A percentile compares a stretch with the other conserved stretches of the same genome.
Evolutionary conservation across 2,888 invertebrate genomes (phyloP).

Genomic region (Pristionchus entomophagus): DNA sequence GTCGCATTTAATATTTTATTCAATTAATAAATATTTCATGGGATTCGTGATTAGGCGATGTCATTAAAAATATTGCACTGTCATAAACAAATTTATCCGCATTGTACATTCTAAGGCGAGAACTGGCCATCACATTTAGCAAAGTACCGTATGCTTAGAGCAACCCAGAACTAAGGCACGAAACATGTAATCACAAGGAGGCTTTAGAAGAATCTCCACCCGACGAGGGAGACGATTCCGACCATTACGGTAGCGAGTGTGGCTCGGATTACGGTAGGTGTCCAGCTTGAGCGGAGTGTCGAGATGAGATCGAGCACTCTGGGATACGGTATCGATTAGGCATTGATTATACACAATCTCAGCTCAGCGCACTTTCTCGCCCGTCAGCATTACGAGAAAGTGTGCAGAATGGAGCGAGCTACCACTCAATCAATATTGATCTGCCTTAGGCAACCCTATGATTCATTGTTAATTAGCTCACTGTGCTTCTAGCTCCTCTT

Average conservation of each 20-base stretch:
- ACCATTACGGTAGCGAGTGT: slow-evolving; percentile 51
- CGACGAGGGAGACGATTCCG: slow-evolving; percentile 44
- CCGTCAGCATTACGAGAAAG: no score
- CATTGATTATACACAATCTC: no score
- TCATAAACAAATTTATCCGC: slow-evolving; percentile 7
- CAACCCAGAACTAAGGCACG: not conserved
- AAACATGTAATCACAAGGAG: not conserved
- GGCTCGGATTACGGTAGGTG: slow-evolving; percentile 55
- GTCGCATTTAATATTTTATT: no score
- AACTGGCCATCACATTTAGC: slow-evolving; percentile 6
- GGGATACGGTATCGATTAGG: not conserved
- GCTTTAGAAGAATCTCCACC: slow-evolving; percentile 16
- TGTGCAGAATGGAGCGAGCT: no score
- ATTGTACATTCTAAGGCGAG: not conserved
- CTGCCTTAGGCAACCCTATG: no score
- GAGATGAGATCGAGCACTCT: slow-evolving; percentile 30
- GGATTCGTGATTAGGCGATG: no score
- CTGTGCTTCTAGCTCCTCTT: slow-evolving; percentile 59
- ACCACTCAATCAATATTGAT: no score
- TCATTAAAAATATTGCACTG: no score
- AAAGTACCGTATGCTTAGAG: not conserved
- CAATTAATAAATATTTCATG: no score
- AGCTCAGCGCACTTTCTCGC: no score
- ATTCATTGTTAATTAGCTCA: no score
- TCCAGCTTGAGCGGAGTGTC: slow-evolving; percentile 52